Evolutionary conservation across 2,888 invertebrate species (phyloP).

Genomic region (Clanis bilineata): DNA sequence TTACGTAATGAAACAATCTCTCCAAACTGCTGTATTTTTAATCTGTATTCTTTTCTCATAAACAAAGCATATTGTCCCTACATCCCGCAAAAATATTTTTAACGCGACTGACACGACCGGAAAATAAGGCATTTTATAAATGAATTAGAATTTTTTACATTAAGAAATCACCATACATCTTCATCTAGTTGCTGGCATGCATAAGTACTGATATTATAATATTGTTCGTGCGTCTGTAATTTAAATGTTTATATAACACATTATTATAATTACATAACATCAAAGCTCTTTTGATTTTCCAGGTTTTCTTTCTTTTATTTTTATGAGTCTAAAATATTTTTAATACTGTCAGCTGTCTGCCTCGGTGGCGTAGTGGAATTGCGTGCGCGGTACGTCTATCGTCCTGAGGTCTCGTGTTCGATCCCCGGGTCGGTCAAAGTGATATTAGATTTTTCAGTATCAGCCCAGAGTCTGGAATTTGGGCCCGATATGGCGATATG

Average conservation of each 20-base stretch:
- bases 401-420: no score
- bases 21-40: background rate
- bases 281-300: background rate
- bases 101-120: background rate
- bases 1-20: no score
- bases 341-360: no score
- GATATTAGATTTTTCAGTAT: no score
- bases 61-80: no score
- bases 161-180: slow-evolving; percentile 22
- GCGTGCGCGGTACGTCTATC: no score
- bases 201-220: slow-evolving; percentile 21
- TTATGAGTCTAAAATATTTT: background rate
- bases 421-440: no score
- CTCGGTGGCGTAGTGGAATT: no score
- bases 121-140: background rate
- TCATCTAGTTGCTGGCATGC: slow-evolving; percentile 23
- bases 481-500: no score
- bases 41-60: no score
- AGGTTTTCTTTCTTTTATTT: background rate
- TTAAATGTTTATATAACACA: slow-evolving; percentile 16
- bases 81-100: background rate
- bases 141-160: slow-evolving; percentile 29
- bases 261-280: slow-evolving; percentile 4
- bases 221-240: slow-evolving; percentile 18
- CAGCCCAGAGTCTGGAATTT: no score